phyloP scores from a whole-genome alignment of 1,140 invertebrate species.

The Pseudomyrmex cubaensis region DNA sequence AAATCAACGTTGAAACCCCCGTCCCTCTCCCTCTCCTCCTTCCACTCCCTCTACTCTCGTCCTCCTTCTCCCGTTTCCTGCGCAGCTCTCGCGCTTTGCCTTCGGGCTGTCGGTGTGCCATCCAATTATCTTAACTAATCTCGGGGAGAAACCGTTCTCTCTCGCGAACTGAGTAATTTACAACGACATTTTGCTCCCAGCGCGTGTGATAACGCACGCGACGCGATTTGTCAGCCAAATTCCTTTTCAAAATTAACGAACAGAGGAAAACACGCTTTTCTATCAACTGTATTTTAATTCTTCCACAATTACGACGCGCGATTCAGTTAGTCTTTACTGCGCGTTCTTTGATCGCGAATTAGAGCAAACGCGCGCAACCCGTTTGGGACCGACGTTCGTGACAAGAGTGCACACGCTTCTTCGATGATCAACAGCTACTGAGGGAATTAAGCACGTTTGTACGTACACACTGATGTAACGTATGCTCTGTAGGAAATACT shows the following conservation, averaged over 20 bases:
- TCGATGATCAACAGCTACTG: slow-evolving; percentile 2
- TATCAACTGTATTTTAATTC: neutral
- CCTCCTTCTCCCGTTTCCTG: neutral
- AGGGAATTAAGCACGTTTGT: neutral
- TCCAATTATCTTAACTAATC: slow-evolving; percentile 81
- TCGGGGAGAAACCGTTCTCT: slow-evolving; percentile 53
- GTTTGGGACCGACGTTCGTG: neutral
- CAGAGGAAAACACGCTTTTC: neutral
- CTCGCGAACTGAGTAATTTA: slow-evolving; percentile 69
- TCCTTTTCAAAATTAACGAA: neutral
- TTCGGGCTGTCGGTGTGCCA: slow-evolving; percentile 26
- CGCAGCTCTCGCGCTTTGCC: slow-evolving; percentile 7
- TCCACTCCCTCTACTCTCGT: neutral
- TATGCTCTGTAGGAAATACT: neutral
- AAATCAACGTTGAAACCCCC: slow-evolving; percentile 66
- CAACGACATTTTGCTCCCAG: slow-evolving; percentile 67
- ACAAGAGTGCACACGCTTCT: neutral
- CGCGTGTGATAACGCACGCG: neutral
- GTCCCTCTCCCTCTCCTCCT: neutral
- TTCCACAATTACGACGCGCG: neutral
- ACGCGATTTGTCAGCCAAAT: slow-evolving; percentile 9
- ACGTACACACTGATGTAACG: neutral
- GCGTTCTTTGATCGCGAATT: neutral
- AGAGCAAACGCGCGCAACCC: neutral
- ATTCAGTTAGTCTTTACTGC: neutral